These are phyloP conservation scores for Poecilus cupreus DNA, from an alignment of 2,888 invertebrate species.

Conservation along the genomic window DNA sequence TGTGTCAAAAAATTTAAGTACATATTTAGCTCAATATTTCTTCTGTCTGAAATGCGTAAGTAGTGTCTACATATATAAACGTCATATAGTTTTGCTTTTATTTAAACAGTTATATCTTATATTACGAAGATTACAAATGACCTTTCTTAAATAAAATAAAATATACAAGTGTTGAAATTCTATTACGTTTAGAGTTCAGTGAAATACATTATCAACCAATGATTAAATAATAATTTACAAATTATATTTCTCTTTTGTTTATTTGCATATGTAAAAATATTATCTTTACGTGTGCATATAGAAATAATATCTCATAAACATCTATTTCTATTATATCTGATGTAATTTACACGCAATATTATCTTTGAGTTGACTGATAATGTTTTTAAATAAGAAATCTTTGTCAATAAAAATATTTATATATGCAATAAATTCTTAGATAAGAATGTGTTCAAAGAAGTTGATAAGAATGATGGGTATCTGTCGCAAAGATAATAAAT, in stretches of 20 bases:
- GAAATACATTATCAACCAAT: not conserved
- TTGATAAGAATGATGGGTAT: not conserved
- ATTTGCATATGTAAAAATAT: not conserved
- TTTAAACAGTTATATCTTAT: slow-evolving; percentile 18
- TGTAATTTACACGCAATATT: not conserved
- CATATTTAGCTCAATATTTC: not conserved
- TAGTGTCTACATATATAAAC: not conserved
- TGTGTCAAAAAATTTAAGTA: too few species aligned
- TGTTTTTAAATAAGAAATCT: not conserved
- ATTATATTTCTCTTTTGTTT: not conserved
- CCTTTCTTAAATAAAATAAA: not conserved
- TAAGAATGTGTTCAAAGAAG: not conserved
- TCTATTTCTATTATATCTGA: not conserved
- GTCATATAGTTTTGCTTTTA: slow-evolving; percentile 7
- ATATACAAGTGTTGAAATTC: not conserved
- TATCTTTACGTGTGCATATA: not conserved
- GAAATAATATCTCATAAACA: not conserved
- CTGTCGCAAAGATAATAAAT: not conserved
- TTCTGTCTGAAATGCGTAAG: not conserved
- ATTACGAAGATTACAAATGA: slow-evolving; percentile 6
- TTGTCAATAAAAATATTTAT: slow-evolving; percentile 10
- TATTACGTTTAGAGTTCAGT: not conserved
- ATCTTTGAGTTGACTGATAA: not conserved
- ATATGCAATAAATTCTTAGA: not conserved
- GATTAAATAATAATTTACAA: slow-evolving; percentile 19